These are phyloP conservation scores for Hetaerina americana DNA, from an alignment of 1,140 invertebrate species.

Conservation along the genomic window DNA sequence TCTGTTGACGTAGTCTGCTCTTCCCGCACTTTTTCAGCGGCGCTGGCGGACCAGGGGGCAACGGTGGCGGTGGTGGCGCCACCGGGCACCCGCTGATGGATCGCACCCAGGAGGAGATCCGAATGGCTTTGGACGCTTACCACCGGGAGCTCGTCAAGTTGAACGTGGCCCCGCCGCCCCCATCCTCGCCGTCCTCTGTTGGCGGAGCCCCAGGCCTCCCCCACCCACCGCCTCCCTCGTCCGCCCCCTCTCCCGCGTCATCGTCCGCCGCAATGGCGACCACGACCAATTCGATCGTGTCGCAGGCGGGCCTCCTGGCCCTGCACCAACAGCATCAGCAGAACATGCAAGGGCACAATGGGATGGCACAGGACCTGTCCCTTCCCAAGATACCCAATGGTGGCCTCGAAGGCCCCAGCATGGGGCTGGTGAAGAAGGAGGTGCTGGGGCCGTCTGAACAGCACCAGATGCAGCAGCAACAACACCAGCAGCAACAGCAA, in stretches of 20 bases:
- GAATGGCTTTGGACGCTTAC: conserved; percentile 81
- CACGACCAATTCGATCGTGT: not conserved
- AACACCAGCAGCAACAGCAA: not conserved
- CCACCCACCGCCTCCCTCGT: not conserved
- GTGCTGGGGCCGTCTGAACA: not conserved
- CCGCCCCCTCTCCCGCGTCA: conserved; percentile 40
- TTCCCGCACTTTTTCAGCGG: conserved; percentile 65
- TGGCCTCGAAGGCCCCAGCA: conserved; percentile 39
- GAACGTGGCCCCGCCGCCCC: conserved; percentile 44
- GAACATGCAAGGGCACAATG: conserved; percentile 24
- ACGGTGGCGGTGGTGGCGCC: not conserved
- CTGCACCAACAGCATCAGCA: conserved; percentile 48
- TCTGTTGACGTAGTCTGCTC: conserved; percentile 47
- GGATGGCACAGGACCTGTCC: conserved; percentile 70
- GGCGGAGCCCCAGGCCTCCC: not conserved
- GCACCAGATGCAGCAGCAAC: not conserved
- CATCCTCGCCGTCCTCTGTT: conserved; percentile 34
- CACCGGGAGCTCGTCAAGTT: conserved; percentile 80
- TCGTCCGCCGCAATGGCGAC: conserved; percentile 24
- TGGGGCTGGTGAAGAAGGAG: conserved; percentile 31
- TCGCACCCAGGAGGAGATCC: conserved; percentile 69
- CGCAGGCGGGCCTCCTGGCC: conserved; percentile 40
- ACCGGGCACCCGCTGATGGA: conserved; percentile 46
- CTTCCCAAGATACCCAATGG: conserved; percentile 44
- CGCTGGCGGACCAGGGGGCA: conserved; percentile 31